These are phyloP conservation scores for Chrysolophus pictus DNA, from an alignment of 2,797 vertebrate genomes.

Conservation along the genomic window DNA sequence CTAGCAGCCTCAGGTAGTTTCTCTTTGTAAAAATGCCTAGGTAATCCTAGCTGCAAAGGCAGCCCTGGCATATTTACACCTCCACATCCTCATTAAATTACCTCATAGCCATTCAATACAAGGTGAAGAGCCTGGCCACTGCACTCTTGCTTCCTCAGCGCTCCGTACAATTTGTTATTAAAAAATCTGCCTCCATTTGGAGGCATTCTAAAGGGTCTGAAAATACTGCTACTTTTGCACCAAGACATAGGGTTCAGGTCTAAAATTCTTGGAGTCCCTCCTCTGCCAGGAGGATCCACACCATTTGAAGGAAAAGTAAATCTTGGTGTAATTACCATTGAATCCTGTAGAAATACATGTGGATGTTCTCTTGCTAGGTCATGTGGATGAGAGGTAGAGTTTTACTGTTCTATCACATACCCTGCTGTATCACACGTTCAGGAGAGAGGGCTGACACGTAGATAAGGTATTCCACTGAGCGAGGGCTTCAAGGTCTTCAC, in stretches of 20 bases:
- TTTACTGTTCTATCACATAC: background rate
- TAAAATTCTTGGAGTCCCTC: background rate
- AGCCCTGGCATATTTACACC: background rate
- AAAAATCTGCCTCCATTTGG: background rate
- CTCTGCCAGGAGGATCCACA: background rate
- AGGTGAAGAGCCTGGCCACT: background rate
- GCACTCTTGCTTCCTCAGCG: background rate
- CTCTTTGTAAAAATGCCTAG: background rate
- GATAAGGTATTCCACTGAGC: background rate
- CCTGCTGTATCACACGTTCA: too few species aligned
- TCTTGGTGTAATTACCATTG: background rate
- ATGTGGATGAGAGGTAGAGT: background rate
- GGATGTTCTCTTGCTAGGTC: rapidly evolving
- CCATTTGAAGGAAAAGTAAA: background rate
- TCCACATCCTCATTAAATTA: background rate
- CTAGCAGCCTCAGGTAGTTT: background rate
- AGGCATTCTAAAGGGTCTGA: background rate
- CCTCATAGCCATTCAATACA: background rate
- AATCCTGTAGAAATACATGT: background rate
- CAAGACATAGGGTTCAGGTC: background rate
- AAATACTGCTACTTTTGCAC: background rate
- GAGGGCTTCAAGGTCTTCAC: background rate
- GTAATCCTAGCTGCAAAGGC: constrained; percentile 19
- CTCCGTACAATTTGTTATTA: background rate
- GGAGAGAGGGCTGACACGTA: background rate